Evolutionary conservation across 2,113 vertebrate species (phyloP), one percentile per base, ranked within the genome.

Genomic region (Procavia capensis): DNA sequence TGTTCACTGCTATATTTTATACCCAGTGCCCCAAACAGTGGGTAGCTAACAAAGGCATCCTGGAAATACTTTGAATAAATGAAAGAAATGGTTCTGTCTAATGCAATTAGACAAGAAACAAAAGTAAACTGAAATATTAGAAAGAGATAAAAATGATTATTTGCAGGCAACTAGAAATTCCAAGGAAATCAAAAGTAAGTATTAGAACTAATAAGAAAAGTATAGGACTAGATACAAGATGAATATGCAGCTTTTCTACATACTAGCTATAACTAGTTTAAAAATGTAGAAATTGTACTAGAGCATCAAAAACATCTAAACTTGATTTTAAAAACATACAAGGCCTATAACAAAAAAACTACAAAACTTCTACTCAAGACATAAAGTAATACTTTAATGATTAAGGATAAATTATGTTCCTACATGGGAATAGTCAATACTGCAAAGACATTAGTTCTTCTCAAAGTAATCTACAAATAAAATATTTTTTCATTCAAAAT

Each of bases 401-500:
- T 59, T 68, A 54, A 87, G n/a, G 27, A 68, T 25, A 88, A 59
- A 66, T 66, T 91, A 87, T 47, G 27, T 76, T 66, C 8, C 45
- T 25, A 64, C 66, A 59, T 17, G 57, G 17, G 9, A 20, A 34
- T 59, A 88, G 39, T 68, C 59, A 66, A 17, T 61, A 76, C 47
- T 83, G 70, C 34, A 83, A 83, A 76, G 61, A 41, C 63, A 68
- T 16, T 17, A 68, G 59, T 75, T 76, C 57, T 91, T 91, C 39
- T 27, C 34, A 70, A 54, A 54, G 50, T 54, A 54, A 54, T 54
- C 50, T 13, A 54, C 3, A 54, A 54, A 54, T 54, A 54, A 6
- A 83, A 45, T 31, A n/a, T 36, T 29, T 88, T 91, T 82, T 59
- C 36, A 90, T 11, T 88, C 59, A 92, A 95, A 70, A 70, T 34